Evolutionary conservation across 2,797 vertebrate species (phyloP).

Genomic region (Pagetopsis macropterus): DNA sequence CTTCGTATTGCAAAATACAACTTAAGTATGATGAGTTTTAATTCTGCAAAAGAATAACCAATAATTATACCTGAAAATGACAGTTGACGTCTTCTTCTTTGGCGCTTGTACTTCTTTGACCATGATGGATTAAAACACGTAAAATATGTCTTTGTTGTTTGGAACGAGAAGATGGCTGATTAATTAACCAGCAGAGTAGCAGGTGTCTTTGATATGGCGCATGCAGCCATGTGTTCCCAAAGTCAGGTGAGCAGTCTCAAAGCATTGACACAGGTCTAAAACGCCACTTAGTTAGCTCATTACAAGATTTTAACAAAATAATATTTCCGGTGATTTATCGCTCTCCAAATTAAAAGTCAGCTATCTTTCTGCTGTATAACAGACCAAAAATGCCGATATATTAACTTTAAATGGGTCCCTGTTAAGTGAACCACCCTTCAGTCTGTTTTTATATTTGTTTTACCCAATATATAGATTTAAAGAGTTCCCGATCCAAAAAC

Average conservation of each 20-base stretch:
- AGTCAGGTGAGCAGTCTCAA: neutral
- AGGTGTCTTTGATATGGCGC: slow-evolving; percentile 44
- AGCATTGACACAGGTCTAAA: neutral
- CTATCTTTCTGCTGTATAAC: neutral
- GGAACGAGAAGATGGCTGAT: neutral
- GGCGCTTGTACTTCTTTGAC: neutral
- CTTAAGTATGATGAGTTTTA: neutral
- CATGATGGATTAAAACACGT: neutral
- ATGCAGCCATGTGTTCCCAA: slow-evolving; percentile 5
- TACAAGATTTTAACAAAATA: slow-evolving; percentile 29
- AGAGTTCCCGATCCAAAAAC: neutral
- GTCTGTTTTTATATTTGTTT: neutral
- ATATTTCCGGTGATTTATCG: slow-evolving; percentile 54
- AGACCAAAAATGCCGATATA: neutral
- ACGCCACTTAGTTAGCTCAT: neutral
- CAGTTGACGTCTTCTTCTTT: slow-evolving; percentile 47
- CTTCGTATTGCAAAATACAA: neutral
- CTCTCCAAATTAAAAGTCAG: slow-evolving; percentile 56
- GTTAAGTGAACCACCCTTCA: neutral
- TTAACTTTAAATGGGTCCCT: neutral
- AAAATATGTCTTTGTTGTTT: neutral
- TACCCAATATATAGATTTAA: neutral
- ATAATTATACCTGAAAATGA: slow-evolving; percentile 44
- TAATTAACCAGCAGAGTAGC: slow-evolving; percentile 4
- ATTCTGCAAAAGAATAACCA: neutral